These are phyloP conservation scores for Trachops cirrhosus DNA, from an alignment of 2,797 vertebrate genomes.

Conservation along the genomic window DNA sequence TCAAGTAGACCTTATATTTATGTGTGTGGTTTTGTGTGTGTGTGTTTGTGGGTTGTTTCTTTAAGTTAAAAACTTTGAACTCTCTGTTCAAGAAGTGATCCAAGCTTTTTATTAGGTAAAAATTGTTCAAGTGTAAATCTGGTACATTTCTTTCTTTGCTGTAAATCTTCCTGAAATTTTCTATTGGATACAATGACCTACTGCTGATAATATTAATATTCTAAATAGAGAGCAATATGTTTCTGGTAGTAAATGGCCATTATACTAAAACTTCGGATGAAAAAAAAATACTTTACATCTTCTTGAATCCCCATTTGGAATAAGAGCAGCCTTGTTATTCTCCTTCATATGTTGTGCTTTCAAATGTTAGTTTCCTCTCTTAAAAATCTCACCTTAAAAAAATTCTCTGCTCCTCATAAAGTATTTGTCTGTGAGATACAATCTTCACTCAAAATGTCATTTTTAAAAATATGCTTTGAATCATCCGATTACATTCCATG, in stretches of 20 bases:
- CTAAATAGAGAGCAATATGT: background rate
- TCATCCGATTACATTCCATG: conserved; percentile 7
- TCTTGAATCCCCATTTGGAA: background rate
- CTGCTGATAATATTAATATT: background rate
- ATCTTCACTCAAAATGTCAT: conserved; percentile 49
- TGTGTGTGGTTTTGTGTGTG: background rate
- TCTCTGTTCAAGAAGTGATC: background rate
- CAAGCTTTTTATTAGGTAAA: background rate
- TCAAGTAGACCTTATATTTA: background rate
- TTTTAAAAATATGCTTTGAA: conserved; percentile 46
- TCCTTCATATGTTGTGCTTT: background rate
- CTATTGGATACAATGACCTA: background rate
- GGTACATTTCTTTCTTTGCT: background rate
- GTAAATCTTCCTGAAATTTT: background rate
- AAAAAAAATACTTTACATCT: background rate
- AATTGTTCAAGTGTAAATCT: background rate
- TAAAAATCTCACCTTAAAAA: conserved; percentile 34
- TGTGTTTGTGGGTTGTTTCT: background rate
- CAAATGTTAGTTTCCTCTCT: background rate
- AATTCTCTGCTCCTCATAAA: background rate
- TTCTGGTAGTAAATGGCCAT: background rate
- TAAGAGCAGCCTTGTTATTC: conserved; percentile 40
- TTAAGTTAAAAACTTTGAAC: background rate
- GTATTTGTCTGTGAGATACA: conserved; percentile 6
- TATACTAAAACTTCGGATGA: background rate